Percentiles rank a stretch among this genome's conserved stretches.
Evolutionary conservation across 2,113 vertebrate genomes (phyloP).

Genomic region (Promerops cafer): DNA sequence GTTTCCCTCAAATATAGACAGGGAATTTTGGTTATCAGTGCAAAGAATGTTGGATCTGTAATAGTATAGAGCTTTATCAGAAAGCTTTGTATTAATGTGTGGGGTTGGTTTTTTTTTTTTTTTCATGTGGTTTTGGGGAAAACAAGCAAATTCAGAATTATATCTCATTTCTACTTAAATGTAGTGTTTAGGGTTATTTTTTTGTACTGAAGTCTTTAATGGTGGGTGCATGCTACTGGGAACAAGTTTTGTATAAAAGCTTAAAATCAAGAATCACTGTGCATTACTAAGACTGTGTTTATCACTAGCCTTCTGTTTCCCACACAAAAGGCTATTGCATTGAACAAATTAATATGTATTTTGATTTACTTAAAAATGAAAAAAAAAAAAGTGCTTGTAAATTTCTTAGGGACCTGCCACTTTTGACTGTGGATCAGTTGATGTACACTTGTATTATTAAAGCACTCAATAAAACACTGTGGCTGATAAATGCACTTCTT

Average conservation of each 20-base stretch:
- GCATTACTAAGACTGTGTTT: conserved; percentile 81
- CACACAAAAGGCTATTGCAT: conserved; percentile 81
- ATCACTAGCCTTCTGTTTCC: conserved; percentile 82
- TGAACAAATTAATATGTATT: conserved; percentile 89
- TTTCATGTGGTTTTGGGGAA: conserved; percentile 72
- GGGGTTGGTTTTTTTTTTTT: conserved; percentile 45
- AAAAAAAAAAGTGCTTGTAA: conserved; percentile 91
- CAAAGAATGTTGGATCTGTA: conserved; percentile 82
- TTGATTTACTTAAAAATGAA: conserved; percentile 82
- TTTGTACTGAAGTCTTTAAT: conserved; percentile 86
- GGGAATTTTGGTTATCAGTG: conserved; percentile 83
- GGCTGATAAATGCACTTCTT: conserved; percentile 77
- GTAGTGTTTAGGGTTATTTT: conserved; percentile 80
- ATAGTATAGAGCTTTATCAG: conserved; percentile 87
- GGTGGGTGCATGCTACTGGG: conserved; percentile 93
- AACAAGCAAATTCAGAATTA: conserved; percentile 82
- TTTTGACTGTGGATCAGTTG: conserved; percentile 93
- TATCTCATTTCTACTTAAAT: conserved; percentile 82
- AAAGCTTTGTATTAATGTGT: conserved; percentile 88
- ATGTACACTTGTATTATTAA: conserved; percentile 99
- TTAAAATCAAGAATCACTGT: conserved; percentile 83
- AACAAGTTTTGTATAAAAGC: conserved; percentile 85
- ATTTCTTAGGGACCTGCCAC: conserved; percentile 95
- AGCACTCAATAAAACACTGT: conserved; percentile 99
- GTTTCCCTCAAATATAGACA: conserved; percentile 76